These are phyloP conservation scores for Cynocephalus volans DNA, from an alignment of 2,113 vertebrate genomes.

Conservation along the genomic window DNA sequence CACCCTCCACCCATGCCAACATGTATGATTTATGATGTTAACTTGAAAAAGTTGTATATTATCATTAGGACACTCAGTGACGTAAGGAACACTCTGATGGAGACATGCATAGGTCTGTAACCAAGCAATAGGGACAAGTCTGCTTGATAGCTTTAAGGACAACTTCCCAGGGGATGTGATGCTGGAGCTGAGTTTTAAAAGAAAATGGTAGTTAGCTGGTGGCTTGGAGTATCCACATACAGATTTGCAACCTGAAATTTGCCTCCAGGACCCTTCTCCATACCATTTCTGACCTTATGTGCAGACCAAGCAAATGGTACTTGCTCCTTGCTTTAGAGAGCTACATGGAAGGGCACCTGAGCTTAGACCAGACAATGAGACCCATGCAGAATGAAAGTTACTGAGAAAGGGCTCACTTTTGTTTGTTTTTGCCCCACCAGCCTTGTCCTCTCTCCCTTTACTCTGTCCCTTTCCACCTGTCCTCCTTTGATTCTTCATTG, in stretches of 20 bases:
- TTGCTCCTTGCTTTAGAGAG: neutral
- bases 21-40: neutral
- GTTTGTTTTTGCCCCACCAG: too few relatives aligned
- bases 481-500: neutral
- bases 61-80: neutral
- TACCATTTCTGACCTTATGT: neutral
- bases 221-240: neutral
- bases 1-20: rapidly evolving
- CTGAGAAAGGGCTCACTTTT: neutral
- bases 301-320: neutral
- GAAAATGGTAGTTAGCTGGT: neutral
- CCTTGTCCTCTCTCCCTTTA: neutral
- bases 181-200: neutral
- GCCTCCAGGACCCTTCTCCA: neutral
- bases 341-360: neutral
- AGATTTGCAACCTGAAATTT: neutral
- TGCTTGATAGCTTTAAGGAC: neutral
- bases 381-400: neutral
- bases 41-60: neutral
- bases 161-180: neutral
- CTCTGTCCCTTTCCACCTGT: neutral
- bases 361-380: neutral
- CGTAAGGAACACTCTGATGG: neutral
- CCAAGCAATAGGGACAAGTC: neutral
- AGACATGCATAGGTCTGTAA: neutral